phyloP scores from a whole-genome alignment of 2,797 vertebrate species.

The Trichosurus vulpecula region DNA sequence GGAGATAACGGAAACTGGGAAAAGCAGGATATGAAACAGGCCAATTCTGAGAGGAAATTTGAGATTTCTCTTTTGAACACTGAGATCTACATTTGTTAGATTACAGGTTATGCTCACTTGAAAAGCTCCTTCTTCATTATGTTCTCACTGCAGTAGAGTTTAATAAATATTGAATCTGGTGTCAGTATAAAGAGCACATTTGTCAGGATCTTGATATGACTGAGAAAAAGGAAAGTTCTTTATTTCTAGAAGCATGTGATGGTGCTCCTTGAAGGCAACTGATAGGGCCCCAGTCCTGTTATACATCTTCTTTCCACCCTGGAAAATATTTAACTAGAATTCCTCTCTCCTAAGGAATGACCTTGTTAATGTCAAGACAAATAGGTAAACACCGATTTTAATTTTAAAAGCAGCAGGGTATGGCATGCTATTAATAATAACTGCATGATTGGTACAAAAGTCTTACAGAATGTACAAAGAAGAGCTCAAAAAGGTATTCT shows the following conservation, averaged over 20 bases:
- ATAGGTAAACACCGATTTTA: not conserved
- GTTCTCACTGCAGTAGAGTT: constrained; percentile 22
- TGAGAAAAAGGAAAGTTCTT: not conserved
- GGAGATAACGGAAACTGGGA: not conserved
- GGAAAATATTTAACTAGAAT: not conserved
- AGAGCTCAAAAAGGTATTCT: not conserved
- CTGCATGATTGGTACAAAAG: not conserved
- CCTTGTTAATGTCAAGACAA: not conserved
- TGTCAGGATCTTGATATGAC: not conserved
- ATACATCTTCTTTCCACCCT: not conserved
- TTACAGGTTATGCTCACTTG: not conserved
- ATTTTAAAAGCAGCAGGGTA: not conserved
- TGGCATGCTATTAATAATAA: not conserved
- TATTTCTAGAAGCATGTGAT: not conserved
- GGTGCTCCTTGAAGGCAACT: not conserved
- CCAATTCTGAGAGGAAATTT: not conserved
- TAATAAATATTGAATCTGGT: constrained; percentile 21
- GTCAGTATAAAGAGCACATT: constrained; percentile 21
- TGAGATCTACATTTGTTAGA: not conserved
- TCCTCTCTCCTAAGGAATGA: not conserved
- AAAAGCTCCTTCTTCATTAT: not conserved
- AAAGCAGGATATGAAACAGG: not conserved
- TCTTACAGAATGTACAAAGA: not conserved
- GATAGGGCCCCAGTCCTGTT: not conserved
- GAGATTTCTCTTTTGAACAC: not conserved